Evolutionary conservation across 2,113 vertebrate species (phyloP), one percentile per base, ranked within the genome.

Genomic region (Alexandromys fortis): DNA sequence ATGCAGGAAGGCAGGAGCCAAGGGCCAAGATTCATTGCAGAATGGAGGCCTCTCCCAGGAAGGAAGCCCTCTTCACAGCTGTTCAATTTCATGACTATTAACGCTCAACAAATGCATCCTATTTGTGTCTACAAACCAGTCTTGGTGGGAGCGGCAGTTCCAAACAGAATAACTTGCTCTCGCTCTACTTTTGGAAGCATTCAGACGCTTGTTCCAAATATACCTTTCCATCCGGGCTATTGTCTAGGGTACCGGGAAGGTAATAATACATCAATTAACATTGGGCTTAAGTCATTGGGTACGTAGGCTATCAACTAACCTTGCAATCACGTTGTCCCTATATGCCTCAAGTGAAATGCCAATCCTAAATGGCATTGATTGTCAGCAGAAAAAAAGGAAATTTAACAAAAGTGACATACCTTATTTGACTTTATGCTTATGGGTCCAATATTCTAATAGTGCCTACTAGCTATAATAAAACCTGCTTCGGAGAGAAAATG

Each of bases 351-450:
- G 63, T 75, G 85, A 93, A 94, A 65, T 30, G 45, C 49, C 81
- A 94, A 28, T n/a, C 75, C 77, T 82, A 91, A 97, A 63, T 58
- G 65, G 24, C n/a, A 92, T 97, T 92, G 82, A 91, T 30, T 86
- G 76, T 55, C 55, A 96, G 77, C n/a, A 65, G 68, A 55, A 85
- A 45, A 70, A 87, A 94, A n/a, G 28, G 58, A 90, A 86, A 86
- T 94, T 92, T 97, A 49, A 86, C 49, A 93, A 96, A 91, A 93
- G 63, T 58, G 92, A 94, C 68, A 81, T 90, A 94, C 12, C 83
- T 86, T 94, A 86, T 90, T 96, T 95, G 67, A 96, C 92, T 92
- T 97, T 82, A 90, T 47, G 85, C 17, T 93, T 92, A 85, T 21
- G 58, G 70, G 33, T 94, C 49, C 76, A 88, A 42, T 94, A 95